These are phyloP conservation scores for Rostratula benghalensis DNA, from an alignment of 2,113 vertebrate genomes.

Conservation along the genomic window DNA sequence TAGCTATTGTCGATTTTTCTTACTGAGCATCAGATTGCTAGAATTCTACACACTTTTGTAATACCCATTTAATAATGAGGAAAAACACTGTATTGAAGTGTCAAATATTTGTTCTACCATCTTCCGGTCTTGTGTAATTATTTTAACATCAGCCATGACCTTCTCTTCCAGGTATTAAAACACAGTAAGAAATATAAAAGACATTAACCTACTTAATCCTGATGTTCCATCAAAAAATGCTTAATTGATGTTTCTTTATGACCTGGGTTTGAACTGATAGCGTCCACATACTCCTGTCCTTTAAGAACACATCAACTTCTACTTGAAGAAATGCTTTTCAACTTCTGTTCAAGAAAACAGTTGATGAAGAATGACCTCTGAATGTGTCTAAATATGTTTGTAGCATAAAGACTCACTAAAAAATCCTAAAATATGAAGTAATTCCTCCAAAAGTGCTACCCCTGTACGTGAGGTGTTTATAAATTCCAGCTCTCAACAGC, in stretches of 20 bases:
- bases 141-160: neutral
- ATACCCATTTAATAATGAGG: neutral
- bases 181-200: neutral
- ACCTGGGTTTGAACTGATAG: neutral
- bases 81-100: neutral
- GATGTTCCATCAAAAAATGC: neutral
- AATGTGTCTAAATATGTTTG: neutral
- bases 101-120: conserved; percentile 32
- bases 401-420: neutral
- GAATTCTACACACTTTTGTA: neutral
- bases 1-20: neutral
- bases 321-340: neutral
- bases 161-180: neutral
- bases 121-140: neutral
- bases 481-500: neutral
- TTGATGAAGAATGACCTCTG: neutral
- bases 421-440: neutral
- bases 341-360: neutral
- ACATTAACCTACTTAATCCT: neutral
- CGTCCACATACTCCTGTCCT: neutral
- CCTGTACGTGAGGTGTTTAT: neutral
- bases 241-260: neutral
- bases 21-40: neutral
- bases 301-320: neutral
- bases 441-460: neutral